A percentile compares a stretch with the other conserved stretches of the same genome.
Evolutionary conservation across 2,113 vertebrate genomes (phyloP).

Genomic region (Pelecanoides urinatrix): DNA sequence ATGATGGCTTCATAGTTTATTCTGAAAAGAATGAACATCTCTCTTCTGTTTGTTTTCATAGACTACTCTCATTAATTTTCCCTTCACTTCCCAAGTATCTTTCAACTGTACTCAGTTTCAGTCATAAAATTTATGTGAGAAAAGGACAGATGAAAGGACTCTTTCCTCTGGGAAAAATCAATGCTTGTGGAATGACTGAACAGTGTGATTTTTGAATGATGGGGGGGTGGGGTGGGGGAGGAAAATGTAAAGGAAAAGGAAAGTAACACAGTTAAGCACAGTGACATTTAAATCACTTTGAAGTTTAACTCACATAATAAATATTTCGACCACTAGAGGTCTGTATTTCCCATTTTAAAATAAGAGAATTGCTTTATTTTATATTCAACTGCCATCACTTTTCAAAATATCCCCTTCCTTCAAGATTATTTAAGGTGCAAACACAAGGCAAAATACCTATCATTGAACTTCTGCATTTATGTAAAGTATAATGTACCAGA

Average conservation of each 20-base stretch:
- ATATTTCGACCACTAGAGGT: constrained; percentile 73
- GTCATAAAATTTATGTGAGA: not conserved
- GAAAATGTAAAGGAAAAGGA: not conserved
- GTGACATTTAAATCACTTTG: not conserved
- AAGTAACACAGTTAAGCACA: not conserved
- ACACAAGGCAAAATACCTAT: not conserved
- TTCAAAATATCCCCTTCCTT: not conserved
- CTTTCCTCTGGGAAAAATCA: not conserved
- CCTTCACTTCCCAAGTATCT: not conserved
- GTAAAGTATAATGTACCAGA: not conserved
- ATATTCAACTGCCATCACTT: not conserved
- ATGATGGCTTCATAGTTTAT: not conserved
- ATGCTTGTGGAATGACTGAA: not conserved
- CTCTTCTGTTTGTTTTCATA: not conserved
- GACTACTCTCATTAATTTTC: not conserved
- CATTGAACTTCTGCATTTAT: not conserved
- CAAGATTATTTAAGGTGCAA: not conserved
- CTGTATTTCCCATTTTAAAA: constrained; percentile 70
- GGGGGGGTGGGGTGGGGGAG: too few relatives aligned
- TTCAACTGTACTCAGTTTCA: not conserved
- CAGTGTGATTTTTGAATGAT: not conserved
- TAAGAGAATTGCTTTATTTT: not conserved
- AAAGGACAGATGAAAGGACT: not conserved
- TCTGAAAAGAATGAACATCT: not conserved
- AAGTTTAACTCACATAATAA: not conserved